Percentiles rank a stretch among this genome's conserved stretches.
These are phyloP conservation scores for Potorous gilbertii DNA, from an alignment of 2,797 vertebrate genomes.

Conservation along the genomic window DNA sequence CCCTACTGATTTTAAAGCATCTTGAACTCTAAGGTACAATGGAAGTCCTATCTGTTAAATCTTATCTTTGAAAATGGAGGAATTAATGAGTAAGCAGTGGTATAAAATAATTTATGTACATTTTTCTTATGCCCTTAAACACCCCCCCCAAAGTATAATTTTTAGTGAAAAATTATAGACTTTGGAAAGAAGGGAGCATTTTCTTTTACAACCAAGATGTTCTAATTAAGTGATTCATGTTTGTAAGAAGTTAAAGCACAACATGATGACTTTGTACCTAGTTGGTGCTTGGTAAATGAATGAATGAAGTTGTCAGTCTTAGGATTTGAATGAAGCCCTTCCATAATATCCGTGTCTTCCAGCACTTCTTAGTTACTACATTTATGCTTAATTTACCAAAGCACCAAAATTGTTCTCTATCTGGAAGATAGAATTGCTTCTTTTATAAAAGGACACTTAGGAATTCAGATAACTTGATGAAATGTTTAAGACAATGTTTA, in stretches of 20 bases:
- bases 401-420: constrained; percentile 14
- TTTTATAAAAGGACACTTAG: constrained; percentile 39
- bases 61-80: background rate
- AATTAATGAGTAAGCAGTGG: constrained; percentile 9
- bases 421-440: constrained; percentile 22
- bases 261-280: background rate
- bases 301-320: background rate
- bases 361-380: background rate
- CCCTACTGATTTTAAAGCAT: constrained; percentile 32
- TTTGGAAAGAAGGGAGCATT: background rate
- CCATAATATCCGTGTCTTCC: background rate
- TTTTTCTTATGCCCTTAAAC: constrained; percentile 18
- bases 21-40: constrained; percentile 26
- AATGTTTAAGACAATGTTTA: constrained; percentile 51
- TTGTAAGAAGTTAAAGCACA: constrained; percentile 3
- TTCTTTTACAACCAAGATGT: background rate
- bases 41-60: background rate
- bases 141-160: constrained; percentile 11
- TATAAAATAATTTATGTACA: background rate
- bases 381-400: constrained; percentile 7
- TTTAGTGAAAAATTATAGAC: background rate
- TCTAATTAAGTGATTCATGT: constrained; percentile 31
- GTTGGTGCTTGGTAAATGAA: constrained; percentile 30
- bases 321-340: constrained; percentile 10
- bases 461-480: constrained; percentile 56